phyloP scores from a whole-genome alignment of 2,888 invertebrate genomes.

The Eurytoma adleriae region DNA sequence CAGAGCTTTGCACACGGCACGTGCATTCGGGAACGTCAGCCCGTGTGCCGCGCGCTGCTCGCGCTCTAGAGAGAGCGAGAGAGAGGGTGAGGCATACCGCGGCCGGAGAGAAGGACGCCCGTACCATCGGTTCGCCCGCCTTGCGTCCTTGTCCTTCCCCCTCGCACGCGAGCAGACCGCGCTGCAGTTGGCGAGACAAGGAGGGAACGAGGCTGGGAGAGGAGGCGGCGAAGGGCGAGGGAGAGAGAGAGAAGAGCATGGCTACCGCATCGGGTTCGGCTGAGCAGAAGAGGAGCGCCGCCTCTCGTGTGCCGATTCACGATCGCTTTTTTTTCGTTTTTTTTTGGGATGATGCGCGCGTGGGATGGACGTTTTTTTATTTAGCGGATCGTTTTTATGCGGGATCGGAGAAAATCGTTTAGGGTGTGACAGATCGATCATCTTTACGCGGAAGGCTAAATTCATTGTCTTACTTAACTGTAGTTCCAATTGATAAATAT shows the following conservation, averaged over 20 bases:
- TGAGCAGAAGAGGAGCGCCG: neutral
- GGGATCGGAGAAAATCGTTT: too few species aligned
- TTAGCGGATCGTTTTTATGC: too few species aligned
- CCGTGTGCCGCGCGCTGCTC: too few species aligned
- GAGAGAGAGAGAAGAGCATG: neutral
- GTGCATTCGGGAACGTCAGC: conserved; percentile 57
- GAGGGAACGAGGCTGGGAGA: neutral
- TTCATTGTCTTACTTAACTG: too few species aligned
- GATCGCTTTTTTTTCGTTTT: too few species aligned
- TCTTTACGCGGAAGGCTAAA: too few species aligned
- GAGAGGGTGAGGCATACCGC: neutral
- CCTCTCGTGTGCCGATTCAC: neutral
- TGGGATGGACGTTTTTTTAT: too few species aligned
- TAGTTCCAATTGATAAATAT: too few species aligned
- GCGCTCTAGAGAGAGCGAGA: neutral
- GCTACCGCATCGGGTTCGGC: neutral
- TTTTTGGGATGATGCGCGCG: too few species aligned
- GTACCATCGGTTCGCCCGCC: neutral
- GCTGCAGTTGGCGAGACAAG: neutral
- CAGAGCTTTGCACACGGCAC: conserved; percentile 76
- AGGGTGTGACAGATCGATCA: too few species aligned
- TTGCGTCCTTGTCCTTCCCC: conserved; percentile 1
- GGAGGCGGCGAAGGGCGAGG: conserved; percentile 8
- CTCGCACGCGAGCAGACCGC: neutral
- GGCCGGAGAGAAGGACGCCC: neutral